phyloP scores from a whole-genome alignment of 2,888 invertebrate genomes.

The Orchestes rusci region DNA sequence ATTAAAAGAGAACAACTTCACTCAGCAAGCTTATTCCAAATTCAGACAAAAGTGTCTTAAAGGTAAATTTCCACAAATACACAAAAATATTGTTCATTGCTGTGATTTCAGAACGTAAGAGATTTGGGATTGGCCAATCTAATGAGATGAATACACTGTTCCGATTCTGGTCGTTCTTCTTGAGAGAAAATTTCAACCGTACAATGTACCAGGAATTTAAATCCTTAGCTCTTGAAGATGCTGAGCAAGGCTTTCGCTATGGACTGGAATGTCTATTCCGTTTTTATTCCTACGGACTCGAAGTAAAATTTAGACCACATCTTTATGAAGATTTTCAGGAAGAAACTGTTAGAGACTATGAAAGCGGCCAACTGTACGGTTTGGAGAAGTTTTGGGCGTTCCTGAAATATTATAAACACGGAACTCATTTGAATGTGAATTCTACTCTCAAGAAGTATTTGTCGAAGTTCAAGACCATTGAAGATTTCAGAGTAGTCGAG shows the following conservation, averaged over 20 bases:
- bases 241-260: conserved; percentile 81
- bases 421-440: conserved; percentile 65
- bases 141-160: conserved; percentile 99
- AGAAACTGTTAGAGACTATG: conserved; percentile 85
- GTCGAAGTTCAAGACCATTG: conserved; percentile 75
- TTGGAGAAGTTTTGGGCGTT: conserved; percentile 99
- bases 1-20: conserved; percentile 93
- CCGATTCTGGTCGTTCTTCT: conserved; percentile 99
- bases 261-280: conserved; percentile 85
- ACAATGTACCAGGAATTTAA: conserved; percentile 98
- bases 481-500: conserved; percentile 81
- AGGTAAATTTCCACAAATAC: conserved; percentile 48
- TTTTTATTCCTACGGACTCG: conserved; percentile 96
- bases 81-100: conserved; percentile 5
- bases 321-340: conserved; percentile 93
- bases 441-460: conserved; percentile 65
- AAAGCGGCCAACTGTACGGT: conserved; percentile 92
- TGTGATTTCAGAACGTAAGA: conserved; percentile 71
- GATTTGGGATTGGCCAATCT: conserved; percentile 87
- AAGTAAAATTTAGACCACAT: conserved; percentile 91
- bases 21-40: conserved; percentile 95
- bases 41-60: conserved; percentile 91
- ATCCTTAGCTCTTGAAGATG: conserved; percentile 88
- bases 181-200: conserved; percentile 95
- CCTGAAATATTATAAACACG: conserved; percentile 89